These are phyloP conservation scores for Teleiodes luculella DNA, from an alignment of 2,888 invertebrate genomes.

Conservation along the genomic window DNA sequence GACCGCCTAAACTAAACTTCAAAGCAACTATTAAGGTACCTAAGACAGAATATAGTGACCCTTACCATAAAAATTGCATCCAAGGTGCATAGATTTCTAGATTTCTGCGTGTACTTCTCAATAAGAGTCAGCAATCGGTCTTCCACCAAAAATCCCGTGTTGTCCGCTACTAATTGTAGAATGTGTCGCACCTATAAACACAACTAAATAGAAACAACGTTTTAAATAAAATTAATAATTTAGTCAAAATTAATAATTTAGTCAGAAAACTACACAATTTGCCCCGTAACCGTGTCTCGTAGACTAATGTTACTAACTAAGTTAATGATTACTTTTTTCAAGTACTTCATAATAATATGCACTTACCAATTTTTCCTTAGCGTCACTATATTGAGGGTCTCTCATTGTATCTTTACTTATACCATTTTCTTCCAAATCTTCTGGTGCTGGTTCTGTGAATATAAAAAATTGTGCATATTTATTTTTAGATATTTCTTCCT, in stretches of 20 bases:
- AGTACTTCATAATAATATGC: neutral
- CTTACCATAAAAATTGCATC: slow-evolving; percentile 86
- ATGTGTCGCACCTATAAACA: slow-evolving; percentile 79
- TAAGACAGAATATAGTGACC: neutral
- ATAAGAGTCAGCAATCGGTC: slow-evolving; percentile 82
- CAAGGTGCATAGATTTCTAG: slow-evolving; percentile 84
- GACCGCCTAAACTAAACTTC: no score
- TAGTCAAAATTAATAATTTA: neutral
- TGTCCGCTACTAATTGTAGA: slow-evolving; percentile 82
- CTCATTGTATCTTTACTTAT: slow-evolving; percentile 16
- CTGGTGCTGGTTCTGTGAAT: neutral
- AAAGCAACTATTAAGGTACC: no score
- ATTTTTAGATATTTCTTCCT: no score
- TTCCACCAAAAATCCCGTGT: slow-evolving; percentile 87
- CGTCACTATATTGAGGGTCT: slow-evolving; percentile 29
- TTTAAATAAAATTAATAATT: neutral
- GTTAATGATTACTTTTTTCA: neutral
- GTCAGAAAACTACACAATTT: no score
- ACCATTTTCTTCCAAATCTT: no score
- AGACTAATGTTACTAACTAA: no score
- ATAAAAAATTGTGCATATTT: neutral
- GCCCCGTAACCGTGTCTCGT: no score
- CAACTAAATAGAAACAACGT: no score
- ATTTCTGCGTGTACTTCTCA: slow-evolving; percentile 78
- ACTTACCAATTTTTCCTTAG: slow-evolving; percentile 47